These are phyloP conservation scores for Notodonta dromedarius DNA, from an alignment of 2,888 invertebrate genomes.

Conservation along the genomic window DNA sequence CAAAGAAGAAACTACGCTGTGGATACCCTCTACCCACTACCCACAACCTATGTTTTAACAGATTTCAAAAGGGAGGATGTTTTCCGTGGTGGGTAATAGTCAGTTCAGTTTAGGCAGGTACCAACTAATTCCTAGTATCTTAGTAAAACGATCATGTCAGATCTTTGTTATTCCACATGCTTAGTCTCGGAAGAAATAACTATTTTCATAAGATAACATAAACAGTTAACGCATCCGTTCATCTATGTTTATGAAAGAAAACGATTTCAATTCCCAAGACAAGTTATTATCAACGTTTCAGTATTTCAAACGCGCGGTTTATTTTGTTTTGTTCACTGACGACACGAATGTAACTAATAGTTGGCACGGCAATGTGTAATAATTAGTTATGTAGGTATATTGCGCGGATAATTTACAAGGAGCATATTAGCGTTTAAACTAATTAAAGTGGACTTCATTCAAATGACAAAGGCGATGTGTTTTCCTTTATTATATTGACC, in stretches of 20 bases:
- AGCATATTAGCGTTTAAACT: not conserved
- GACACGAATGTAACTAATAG: conserved; percentile 11
- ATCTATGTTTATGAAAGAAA: conserved; percentile 22
- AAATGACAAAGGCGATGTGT: not conserved
- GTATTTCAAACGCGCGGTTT: conserved; percentile 10
- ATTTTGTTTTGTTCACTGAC: conserved; percentile 16
- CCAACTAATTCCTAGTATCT: conserved; percentile 3
- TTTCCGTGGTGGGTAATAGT: too few species aligned
- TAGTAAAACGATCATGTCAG: conserved; percentile 3
- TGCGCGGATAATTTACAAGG: not conserved
- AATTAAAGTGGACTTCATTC: not conserved
- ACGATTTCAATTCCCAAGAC: conserved; percentile 20
- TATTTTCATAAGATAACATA: conserved; percentile 24
- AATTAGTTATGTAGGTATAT: conserved; percentile 11
- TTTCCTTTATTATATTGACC: too few species aligned
- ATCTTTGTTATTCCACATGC: conserved; percentile 11
- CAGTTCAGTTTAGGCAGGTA: not conserved
- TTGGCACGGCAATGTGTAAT: conserved; percentile 17
- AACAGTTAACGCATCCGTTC: conserved; percentile 17
- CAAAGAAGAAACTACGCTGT: too few species aligned
- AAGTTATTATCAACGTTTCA: conserved; percentile 19
- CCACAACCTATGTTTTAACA: too few species aligned
- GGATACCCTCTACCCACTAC: too few species aligned
- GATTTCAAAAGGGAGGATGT: too few species aligned
- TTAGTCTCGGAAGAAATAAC: conserved; percentile 17